Evolutionary conservation across 2,888 invertebrate genomes (phyloP).

Genomic region (Unio delphinus): DNA sequence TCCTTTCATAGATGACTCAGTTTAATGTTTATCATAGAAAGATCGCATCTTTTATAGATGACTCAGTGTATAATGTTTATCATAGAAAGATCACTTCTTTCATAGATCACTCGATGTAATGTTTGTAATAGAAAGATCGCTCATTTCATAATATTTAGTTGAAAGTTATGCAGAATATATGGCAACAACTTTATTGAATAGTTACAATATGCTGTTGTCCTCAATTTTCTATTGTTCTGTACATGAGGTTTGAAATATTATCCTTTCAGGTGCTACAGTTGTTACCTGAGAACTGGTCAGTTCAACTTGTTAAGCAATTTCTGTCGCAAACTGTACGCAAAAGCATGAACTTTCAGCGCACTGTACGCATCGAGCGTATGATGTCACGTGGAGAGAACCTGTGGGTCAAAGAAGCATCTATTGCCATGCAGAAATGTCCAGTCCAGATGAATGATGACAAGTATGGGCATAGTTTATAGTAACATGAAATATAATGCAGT

Average conservation of each 20-base stretch:
- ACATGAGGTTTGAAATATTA: not conserved
- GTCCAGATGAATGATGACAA: conserved; percentile 70
- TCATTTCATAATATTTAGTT: too few relatives aligned
- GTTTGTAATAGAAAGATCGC: too few relatives aligned
- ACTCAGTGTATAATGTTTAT: too few relatives aligned
- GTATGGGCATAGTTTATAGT: conserved; percentile 42
- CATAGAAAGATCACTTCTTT: too few relatives aligned
- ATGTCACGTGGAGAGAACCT: conserved; percentile 72
- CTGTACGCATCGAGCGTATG: conserved; percentile 68
- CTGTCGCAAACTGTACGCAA: conserved; percentile 70
- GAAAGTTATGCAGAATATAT: too few relatives aligned
- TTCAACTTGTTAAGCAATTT: conserved; percentile 71
- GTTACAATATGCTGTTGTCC: conserved; percentile 1
- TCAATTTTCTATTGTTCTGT: not conserved
- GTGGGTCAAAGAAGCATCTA: conserved; percentile 64
- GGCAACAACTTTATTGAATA: too few relatives aligned
- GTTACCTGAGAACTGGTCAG: conserved; percentile 73
- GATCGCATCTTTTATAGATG: too few relatives aligned
- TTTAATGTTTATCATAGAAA: too few relatives aligned
- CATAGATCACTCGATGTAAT: too few relatives aligned
- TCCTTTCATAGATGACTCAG: too few relatives aligned
- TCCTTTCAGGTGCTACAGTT: conserved; percentile 66
- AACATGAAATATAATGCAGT: too few relatives aligned
- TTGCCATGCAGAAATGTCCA: conserved; percentile 63
- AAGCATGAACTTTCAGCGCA: conserved; percentile 69